These are phyloP conservation scores for Monopterus albus DNA, from an alignment of 2,113 vertebrate species.

Conservation along the genomic window DNA sequence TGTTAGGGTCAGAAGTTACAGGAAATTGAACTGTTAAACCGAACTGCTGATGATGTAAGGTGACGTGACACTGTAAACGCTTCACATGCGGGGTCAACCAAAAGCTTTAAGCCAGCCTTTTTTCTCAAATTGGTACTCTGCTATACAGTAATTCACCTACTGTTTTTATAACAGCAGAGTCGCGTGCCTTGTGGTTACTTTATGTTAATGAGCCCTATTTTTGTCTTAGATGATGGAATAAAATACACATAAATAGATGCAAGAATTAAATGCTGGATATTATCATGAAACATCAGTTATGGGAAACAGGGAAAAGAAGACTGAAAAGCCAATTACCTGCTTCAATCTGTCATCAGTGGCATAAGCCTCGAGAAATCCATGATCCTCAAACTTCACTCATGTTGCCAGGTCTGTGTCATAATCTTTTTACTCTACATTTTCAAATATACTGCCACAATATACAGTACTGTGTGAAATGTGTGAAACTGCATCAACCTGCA, in stretches of 20 bases:
- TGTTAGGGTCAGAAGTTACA: slow-evolving; percentile 4
- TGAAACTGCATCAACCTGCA: not conserved
- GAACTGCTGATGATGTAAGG: not conserved
- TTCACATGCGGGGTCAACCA: not conserved
- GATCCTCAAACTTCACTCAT: no score
- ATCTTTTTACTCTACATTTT: not conserved
- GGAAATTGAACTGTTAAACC: slow-evolving; percentile 42
- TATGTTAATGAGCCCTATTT: not conserved
- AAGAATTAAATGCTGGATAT: not conserved
- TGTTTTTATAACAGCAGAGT: not conserved
- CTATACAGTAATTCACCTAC: not conserved
- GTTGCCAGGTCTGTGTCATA: not conserved
- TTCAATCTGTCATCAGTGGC: not conserved
- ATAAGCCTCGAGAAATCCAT: not conserved
- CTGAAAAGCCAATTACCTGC: not conserved
- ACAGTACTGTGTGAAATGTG: not conserved
- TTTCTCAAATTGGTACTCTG: no score
- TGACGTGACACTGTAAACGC: not conserved
- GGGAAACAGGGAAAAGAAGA: not conserved
- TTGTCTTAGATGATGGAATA: not conserved
- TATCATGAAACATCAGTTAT: not conserved
- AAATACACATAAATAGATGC: not conserved
- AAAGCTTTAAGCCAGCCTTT: no score
- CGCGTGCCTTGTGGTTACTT: not conserved
- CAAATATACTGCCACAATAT: not conserved